phyloP scores from a whole-genome alignment of 2,888 invertebrate species.

The Chelonus formosanus region DNA sequence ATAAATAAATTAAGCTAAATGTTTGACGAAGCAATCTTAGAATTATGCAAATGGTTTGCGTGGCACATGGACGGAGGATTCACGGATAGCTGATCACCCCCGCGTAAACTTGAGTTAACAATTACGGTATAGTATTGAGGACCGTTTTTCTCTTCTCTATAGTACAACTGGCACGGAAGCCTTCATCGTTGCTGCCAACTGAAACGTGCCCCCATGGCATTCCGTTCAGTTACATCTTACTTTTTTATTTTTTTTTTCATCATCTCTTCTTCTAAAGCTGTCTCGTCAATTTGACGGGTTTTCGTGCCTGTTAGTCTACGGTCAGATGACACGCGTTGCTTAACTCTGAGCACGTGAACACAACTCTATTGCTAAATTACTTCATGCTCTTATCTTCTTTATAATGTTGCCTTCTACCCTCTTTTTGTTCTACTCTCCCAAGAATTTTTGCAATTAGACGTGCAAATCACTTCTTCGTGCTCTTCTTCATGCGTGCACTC shows the following conservation, averaged over 20 bases:
- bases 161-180: constrained; percentile 19
- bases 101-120: constrained; percentile 24
- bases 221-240: constrained; percentile 30
- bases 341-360: constrained; percentile 32
- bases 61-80: constrained; percentile 26
- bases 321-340: constrained; percentile 27
- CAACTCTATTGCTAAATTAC: not conserved
- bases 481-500: no score
- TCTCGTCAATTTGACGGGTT: constrained; percentile 9
- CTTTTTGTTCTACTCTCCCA: constrained; percentile 2
- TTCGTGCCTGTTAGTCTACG: constrained; percentile 21
- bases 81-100: constrained; percentile 35
- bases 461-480: not conserved
- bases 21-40: constrained; percentile 21
- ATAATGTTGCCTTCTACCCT: not conserved
- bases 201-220: constrained; percentile 12
- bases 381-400: no score
- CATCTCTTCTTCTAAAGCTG: constrained; percentile 1
- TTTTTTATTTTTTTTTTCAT: constrained; percentile 11
- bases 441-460: constrained; percentile 2
- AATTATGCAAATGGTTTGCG: constrained; percentile 28
- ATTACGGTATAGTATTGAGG: constrained; percentile 31
- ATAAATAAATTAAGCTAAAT: constrained; percentile 8
- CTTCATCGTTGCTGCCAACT: constrained; percentile 8
- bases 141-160: constrained; percentile 21